These are phyloP conservation scores for Danio tinwini DNA, from an alignment of 2,797 vertebrate genomes.

Conservation along the genomic window DNA sequence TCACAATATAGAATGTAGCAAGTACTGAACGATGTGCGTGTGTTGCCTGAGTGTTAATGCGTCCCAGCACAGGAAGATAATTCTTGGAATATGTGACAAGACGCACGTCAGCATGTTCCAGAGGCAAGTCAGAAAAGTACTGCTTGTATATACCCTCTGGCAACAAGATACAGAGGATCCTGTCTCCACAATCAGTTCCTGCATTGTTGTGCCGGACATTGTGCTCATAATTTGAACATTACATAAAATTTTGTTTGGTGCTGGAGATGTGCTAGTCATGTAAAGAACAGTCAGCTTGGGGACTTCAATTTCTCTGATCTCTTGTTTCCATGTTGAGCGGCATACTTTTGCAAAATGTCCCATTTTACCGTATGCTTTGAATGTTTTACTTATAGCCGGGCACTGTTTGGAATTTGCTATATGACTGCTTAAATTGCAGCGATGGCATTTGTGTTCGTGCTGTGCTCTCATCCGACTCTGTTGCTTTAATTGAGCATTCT, in stretches of 20 bases:
- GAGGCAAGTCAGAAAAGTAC: not conserved
- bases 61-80: not conserved
- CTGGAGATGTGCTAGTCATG: slow-evolving; percentile 4
- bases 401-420: slow-evolving; percentile 27
- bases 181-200: slow-evolving; percentile 22
- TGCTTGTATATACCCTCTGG: not conserved
- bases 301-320: not conserved
- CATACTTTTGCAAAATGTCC: slow-evolving; percentile 35
- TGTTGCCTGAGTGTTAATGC: too few species aligned
- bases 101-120: not conserved
- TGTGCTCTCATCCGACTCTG: not conserved
- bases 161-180: slow-evolving; percentile 2
- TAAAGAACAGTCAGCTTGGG: slow-evolving; percentile 14
- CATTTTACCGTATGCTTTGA: slow-evolving; percentile 30
- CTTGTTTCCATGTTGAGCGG: slow-evolving; percentile 7
- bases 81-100: not conserved
- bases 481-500: not conserved
- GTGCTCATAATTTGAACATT: slow-evolving; percentile 6
- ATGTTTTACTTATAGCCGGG: slow-evolving; percentile 5
- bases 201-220: not conserved
- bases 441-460: not conserved
- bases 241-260: slow-evolving; percentile 11
- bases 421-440: not conserved
- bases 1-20: too few species aligned
- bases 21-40: too few species aligned